These are phyloP conservation scores for Cyrtorhinus lividipennis DNA, from an alignment of 1,140 invertebrate genomes.

Conservation along the genomic window DNA sequence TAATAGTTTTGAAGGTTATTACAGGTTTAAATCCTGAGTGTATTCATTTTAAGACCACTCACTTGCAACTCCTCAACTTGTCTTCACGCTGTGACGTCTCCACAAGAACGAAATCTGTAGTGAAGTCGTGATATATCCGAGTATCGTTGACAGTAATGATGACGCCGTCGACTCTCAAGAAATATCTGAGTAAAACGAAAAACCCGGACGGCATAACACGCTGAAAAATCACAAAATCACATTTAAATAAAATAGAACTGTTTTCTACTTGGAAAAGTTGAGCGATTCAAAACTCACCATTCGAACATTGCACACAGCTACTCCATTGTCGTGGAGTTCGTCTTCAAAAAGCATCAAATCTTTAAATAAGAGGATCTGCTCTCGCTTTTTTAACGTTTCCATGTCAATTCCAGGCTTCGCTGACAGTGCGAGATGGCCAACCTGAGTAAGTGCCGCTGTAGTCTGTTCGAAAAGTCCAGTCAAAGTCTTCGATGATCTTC, in stretches of 20 bases:
- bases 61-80: slow-evolving; percentile 42
- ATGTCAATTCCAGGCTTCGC: slow-evolving; percentile 58
- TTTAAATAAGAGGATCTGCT: slow-evolving; percentile 89
- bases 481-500: slow-evolving; percentile 75
- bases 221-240: slow-evolving; percentile 44
- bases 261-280: too few species aligned
- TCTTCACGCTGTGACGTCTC: slow-evolving; percentile 64
- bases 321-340: slow-evolving; percentile 95
- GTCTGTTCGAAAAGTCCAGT: slow-evolving; percentile 95
- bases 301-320: slow-evolving; percentile 78
- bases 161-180: slow-evolving; percentile 86
- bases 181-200: slow-evolving; percentile 81
- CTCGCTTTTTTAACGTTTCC: slow-evolving; percentile 74
- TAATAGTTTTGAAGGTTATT: too few species aligned
- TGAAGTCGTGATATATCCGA: slow-evolving; percentile 71
- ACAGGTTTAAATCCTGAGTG: too few species aligned
- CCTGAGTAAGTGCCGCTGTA: slow-evolving; percentile 73
- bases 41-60: too few species aligned
- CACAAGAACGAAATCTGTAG: slow-evolving; percentile 54
- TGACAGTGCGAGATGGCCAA: slow-evolving; percentile 31
- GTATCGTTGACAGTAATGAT: slow-evolving; percentile 83
- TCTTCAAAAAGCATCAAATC: slow-evolving; percentile 93
- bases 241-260: not conserved
- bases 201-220: slow-evolving; percentile 89
- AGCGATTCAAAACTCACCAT: too few species aligned